phyloP scores from a whole-genome alignment of 2,113 vertebrate genomes.

The Odocoileus hemionus region DNA sequence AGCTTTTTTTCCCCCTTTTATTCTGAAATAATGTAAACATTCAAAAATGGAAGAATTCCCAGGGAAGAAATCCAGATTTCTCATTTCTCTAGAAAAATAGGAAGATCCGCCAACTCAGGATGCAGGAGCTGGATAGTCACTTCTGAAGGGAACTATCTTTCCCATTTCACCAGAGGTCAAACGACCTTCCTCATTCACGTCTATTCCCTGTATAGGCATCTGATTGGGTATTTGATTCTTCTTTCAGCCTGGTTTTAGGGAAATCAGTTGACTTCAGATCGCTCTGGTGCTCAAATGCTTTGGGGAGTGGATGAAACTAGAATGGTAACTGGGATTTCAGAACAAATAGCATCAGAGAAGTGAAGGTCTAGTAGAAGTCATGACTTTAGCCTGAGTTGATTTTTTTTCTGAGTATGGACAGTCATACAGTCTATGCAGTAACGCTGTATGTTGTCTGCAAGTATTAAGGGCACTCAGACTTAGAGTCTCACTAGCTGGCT shows the following conservation, averaged over 20 bases:
- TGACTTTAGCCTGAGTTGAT: background rate
- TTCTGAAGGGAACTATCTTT: background rate
- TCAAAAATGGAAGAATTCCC: background rate
- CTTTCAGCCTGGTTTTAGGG: background rate
- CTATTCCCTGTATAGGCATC: accelerated
- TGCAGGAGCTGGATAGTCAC: background rate
- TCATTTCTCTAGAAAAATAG: background rate
- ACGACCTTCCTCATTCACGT: background rate
- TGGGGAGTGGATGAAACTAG: background rate
- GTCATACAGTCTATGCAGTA: background rate
- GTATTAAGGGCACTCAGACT: background rate
- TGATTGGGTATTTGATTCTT: background rate
- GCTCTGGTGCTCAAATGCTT: background rate
- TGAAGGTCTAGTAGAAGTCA: background rate
- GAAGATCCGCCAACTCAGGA: background rate
- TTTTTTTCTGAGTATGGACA: background rate
- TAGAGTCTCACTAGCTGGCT: background rate
- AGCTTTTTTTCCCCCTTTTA: background rate
- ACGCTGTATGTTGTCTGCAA: background rate
- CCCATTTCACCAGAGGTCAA: background rate
- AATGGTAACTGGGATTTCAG: background rate
- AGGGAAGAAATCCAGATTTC: background rate
- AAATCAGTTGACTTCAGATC: background rate
- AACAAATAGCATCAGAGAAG: background rate
- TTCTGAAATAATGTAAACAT: background rate